These are phyloP conservation scores for Sebastes iracundus DNA, from an alignment of 2,797 vertebrate species.

Conservation along the genomic window DNA sequence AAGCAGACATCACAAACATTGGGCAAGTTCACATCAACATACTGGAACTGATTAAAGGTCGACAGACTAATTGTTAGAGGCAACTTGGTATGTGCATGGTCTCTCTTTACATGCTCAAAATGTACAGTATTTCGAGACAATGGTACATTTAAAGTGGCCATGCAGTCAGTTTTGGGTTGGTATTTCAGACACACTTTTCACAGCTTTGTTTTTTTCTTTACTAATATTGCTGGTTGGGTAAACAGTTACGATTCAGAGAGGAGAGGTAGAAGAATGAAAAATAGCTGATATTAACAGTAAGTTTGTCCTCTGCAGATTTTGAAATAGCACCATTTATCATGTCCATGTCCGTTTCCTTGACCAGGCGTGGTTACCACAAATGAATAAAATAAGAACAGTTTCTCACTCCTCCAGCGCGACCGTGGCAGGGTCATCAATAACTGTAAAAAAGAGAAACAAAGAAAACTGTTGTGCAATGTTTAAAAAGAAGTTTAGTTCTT, in stretches of 20 bases:
- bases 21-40: not conserved
- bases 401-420: not conserved
- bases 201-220: not conserved
- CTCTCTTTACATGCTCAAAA: not conserved
- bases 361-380: not conserved
- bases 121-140: not conserved
- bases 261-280: not conserved
- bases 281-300: not conserved
- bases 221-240: not conserved
- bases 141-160: not conserved
- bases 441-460: constrained; percentile 13
- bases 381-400: not conserved
- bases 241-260: not conserved
- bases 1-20: not conserved
- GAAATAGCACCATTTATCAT: constrained; percentile 19
- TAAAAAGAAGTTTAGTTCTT: not conserved
- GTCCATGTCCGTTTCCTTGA: not conserved
- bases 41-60: not conserved
- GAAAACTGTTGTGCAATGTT: not conserved
- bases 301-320: not conserved
- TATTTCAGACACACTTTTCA: not conserved
- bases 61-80: not conserved
- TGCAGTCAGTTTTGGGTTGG: not conserved
- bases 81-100: not conserved
- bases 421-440: constrained; percentile 34